Percentiles rank a stretch among this genome's conserved stretches.
phyloP scores from a whole-genome alignment of 1,140 invertebrate species.

The Cephus cinctus region DNA sequence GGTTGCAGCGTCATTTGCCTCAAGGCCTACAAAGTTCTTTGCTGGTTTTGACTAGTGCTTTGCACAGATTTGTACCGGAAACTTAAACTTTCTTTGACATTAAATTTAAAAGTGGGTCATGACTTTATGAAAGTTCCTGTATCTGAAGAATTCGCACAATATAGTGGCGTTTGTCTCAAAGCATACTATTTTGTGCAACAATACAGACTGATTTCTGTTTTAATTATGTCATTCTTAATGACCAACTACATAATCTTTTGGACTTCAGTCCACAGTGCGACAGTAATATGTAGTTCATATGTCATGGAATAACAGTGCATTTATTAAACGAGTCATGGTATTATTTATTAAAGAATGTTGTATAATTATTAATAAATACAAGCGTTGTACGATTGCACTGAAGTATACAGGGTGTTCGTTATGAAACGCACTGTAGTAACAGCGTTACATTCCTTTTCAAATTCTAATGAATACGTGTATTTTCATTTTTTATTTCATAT shows the following conservation, averaged over 20 bases:
- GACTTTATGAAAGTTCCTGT: too few species aligned
- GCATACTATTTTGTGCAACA: background rate
- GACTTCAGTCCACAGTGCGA: background rate
- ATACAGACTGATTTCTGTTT: background rate
- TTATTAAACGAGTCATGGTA: slow-evolving; percentile 3
- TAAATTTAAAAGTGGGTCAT: too few species aligned
- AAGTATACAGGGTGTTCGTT: too few species aligned
- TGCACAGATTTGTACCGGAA: slow-evolving; percentile 59
- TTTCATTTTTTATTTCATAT: too few species aligned
- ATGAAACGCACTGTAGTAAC: too few species aligned
- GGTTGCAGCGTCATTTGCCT: slow-evolving; percentile 59
- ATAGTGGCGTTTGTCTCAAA: too few species aligned
- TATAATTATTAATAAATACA: too few species aligned
- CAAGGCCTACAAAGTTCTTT: slow-evolving; percentile 60
- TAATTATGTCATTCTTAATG: background rate
- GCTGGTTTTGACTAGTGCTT: slow-evolving; percentile 56
- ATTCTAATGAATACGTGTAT: too few species aligned
- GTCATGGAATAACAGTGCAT: background rate
- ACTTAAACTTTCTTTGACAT: slow-evolving; percentile 28
- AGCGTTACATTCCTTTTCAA: too few species aligned
- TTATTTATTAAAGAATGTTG: slow-evolving; percentile 25
- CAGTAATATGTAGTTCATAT: background rate
- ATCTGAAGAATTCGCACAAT: too few species aligned
- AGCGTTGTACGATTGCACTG: too few species aligned
- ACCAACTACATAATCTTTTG: background rate